These are phyloP conservation scores for Metacarcinus magister DNA, from an alignment of 2,888 invertebrate genomes.

Conservation along the genomic window DNA sequence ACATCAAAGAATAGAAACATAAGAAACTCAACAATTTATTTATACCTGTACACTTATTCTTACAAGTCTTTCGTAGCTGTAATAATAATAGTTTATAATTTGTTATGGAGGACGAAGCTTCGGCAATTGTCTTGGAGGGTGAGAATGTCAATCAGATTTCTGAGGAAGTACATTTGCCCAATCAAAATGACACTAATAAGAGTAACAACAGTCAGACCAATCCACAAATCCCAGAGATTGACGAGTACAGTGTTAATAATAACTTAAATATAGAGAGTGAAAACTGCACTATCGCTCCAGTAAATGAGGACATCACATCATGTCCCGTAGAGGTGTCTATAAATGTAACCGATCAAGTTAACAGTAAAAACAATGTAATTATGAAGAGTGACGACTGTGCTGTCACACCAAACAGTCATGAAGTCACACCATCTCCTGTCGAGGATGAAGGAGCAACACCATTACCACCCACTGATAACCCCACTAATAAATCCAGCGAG, in stretches of 20 bases:
- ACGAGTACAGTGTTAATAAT: background rate
- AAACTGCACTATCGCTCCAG: background rate
- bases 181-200: background rate
- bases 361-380: background rate
- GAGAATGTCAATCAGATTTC: background rate
- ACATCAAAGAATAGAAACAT: background rate
- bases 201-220: background rate
- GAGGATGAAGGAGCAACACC: background rate
- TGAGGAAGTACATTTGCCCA: background rate
- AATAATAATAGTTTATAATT: background rate
- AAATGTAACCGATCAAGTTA: background rate
- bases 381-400: slow-evolving; percentile 14
- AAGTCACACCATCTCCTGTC: background rate
- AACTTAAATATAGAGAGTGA: background rate
- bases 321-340: background rate
- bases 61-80: background rate
- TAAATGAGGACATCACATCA: background rate
- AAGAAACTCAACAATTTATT: background rate
- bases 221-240: background rate
- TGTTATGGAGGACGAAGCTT: background rate
- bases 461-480: background rate
- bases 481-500: background rate
- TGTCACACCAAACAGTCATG: background rate
- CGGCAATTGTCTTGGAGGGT: background rate
- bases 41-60: background rate